phyloP scores from a whole-genome alignment of 2,888 invertebrate species.

The Machimus rusticus region DNA sequence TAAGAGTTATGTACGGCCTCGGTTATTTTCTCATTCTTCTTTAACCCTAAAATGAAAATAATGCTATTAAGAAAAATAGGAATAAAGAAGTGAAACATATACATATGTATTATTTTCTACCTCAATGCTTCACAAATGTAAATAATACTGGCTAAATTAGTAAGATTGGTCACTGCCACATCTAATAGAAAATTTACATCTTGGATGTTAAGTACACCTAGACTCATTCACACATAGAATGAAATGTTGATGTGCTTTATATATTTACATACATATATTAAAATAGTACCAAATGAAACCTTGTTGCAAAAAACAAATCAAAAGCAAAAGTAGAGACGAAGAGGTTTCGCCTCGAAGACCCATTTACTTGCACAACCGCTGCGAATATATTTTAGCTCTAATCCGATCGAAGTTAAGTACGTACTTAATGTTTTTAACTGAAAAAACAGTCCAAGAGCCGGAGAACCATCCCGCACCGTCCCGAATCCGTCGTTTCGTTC shows the following conservation, averaged over 20 bases:
- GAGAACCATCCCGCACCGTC: background rate
- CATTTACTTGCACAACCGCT: slow-evolving; percentile 31
- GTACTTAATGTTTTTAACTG: slow-evolving; percentile 51
- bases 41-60: too few relatives aligned
- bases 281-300: background rate
- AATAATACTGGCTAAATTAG: too few relatives aligned
- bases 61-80: too few relatives aligned
- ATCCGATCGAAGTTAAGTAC: slow-evolving; percentile 53
- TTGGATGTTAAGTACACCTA: background rate
- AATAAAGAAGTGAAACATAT: too few relatives aligned
- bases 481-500: background rate
- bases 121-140: too few relatives aligned
- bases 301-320: background rate
- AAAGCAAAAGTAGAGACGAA: background rate
- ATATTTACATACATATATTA: too few relatives aligned
- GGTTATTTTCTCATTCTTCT: too few relatives aligned
- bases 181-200: background rate
- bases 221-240: background rate
- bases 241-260: background rate
- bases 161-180: too few relatives aligned
- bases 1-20: too few relatives aligned
- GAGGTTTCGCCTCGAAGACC: background rate
- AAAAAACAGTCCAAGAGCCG: slow-evolving; percentile 17
- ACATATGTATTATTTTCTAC: too few relatives aligned
- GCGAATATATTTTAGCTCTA: slow-evolving; percentile 49